Evolutionary conservation across 30 jellyfish, hydroid and myxozoan genomes (phyloP), one percentile per base, ranked within the genome.

Genomic region (Hydractinia echinata): DNA sequence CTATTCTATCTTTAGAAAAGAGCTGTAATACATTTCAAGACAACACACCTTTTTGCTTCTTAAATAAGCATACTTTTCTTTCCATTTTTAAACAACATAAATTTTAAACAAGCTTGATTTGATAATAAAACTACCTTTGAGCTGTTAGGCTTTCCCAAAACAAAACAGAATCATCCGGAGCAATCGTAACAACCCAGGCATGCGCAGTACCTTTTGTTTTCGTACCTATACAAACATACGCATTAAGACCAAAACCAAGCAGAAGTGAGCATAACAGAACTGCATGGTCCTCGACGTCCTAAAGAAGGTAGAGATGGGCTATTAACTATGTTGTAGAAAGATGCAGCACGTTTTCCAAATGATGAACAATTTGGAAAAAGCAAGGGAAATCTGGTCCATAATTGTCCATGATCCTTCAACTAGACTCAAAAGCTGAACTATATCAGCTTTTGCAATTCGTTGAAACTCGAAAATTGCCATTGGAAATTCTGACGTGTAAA

Each of bases 141-240:
- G 96, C 97, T 3, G 97, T 86, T 39, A 91, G 64, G 44, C 96
- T 82, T 44, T 91, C 97, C 97, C 97, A 91, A 60, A 91, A 91
- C 72, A 91, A 58, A 16, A 62, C 69, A 5, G 66, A 79, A 51
- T 85, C 88, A 80, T 91, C 97, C 11, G 89, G 81, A 6, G 77
- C 94, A 67, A 91, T 82, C 16, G 97, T 85, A 0, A 76, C 96
- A 51, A 91, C 97, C 97, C 97, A 91, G 66, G 96, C 88, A 81
- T 85, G 94, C 4, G 96, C 88, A 55, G 80, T 15, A 16, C 95
- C 94, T 54, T 86, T 85, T 6, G 85, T 76, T 69, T 86, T 91
- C 4, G 96, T 86, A 15, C 97, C 97, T 39, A 91, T 91, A 82
- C 97, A 91, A 11, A 86, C 97, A 72, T 52, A 91, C 1, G 97